Percentiles rank a stretch among this genome's conserved stretches.
These are phyloP conservation scores for Columba livia DNA, from an alignment of 2,113 vertebrate species.

Conservation along the genomic window DNA sequence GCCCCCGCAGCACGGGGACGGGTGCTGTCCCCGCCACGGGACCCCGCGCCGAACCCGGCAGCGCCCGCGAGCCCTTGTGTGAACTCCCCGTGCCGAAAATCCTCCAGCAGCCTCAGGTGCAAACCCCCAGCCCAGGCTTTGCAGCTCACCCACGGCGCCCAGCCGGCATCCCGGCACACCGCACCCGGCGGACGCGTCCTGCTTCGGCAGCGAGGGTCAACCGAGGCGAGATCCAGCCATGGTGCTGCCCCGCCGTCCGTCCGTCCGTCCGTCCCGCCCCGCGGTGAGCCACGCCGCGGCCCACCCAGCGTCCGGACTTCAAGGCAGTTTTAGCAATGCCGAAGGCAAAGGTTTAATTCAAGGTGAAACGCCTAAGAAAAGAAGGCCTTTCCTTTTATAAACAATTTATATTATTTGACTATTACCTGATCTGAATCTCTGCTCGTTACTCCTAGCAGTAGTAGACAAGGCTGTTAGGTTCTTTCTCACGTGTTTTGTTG, in stretches of 20 bases:
- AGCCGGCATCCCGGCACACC: neutral
- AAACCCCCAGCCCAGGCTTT: neutral
- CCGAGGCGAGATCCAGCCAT: neutral
- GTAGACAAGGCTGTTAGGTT: slow-evolving; percentile 4
- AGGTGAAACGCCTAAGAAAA: slow-evolving; percentile 32
- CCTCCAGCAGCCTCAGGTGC: neutral
- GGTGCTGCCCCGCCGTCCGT: neutral
- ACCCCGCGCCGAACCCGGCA: neutral
- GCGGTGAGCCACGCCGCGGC: neutral
- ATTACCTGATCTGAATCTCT: slow-evolving; percentile 43
- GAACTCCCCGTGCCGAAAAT: neutral
- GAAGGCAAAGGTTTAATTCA: slow-evolving; percentile 51
- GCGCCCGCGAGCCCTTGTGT: neutral
- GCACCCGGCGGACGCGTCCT: accelerated
- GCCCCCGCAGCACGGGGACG: neutral
- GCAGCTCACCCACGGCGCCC: neutral
- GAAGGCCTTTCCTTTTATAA: slow-evolving; percentile 50
- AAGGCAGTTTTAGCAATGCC: slow-evolving; percentile 51
- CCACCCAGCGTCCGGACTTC: neutral
- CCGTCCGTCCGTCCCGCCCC: neutral
- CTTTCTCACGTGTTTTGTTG: neutral
- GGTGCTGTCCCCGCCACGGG: neutral
- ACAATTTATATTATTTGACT: slow-evolving; percentile 20
- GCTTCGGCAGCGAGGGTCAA: neutral
- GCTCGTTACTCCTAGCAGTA: slow-evolving; percentile 30